These are phyloP conservation scores for Cyanocitta stelleri DNA, from an alignment of 2,113 vertebrate species.

Conservation along the genomic window DNA sequence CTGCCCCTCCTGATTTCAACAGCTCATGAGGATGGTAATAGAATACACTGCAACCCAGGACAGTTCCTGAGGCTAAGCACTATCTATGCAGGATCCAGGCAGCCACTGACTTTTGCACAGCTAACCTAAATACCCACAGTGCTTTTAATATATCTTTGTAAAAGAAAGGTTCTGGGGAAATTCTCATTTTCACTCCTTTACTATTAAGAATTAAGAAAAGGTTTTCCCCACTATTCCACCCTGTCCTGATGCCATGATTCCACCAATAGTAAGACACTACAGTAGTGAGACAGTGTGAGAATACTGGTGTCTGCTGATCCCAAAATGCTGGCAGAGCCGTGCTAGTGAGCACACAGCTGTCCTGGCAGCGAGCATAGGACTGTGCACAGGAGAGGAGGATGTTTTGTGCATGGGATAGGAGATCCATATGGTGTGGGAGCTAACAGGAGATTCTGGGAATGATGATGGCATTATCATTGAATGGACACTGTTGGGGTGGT, in stretches of 20 bases:
- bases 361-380: fast-evolving
- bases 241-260: fast-evolving
- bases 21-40: too few species aligned
- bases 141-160: background rate
- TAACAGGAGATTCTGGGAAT: background rate
- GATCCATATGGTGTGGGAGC: background rate
- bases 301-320: background rate
- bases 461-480: background rate
- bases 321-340: background rate
- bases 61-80: background rate
- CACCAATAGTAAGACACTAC: background rate
- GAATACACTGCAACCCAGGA: too few species aligned
- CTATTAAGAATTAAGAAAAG: background rate
- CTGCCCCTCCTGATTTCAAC: too few species aligned
- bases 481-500: background rate
- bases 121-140: background rate
- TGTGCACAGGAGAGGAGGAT: background rate
- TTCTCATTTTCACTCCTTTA: background rate
- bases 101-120: background rate
- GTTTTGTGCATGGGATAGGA: background rate
- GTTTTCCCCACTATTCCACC: background rate
- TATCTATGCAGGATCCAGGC: background rate
- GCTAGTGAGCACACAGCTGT: background rate
- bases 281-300: background rate
- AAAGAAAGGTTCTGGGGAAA: background rate